Evolutionary conservation across 1,140 invertebrate genomes (phyloP), one percentile per base, ranked within the genome.

Genomic region (Pteromalus puparum): DNA sequence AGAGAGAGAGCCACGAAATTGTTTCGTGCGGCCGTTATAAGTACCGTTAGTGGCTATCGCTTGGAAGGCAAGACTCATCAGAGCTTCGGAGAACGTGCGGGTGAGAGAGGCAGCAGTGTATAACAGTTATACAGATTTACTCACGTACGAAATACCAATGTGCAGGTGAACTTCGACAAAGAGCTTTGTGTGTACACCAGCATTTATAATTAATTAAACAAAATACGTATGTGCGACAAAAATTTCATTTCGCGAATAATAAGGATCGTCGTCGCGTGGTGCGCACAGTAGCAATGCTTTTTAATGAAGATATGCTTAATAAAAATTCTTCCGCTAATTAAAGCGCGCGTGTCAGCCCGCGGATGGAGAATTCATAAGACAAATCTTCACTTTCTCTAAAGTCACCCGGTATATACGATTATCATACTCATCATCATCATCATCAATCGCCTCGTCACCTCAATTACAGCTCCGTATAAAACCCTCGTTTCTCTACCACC

Each of bases 21-120:
- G 72, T 87, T 88, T 85, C 83, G 61, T 70, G 77, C 7, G 15
- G 73, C 89, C 88, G 89, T 90, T 90, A 90, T 65, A 70, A 82
- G 85, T 87, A 88, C 89, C 89, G 89, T 90, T 90, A 90, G 87
- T 86, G 82, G 84, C 73, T 48, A 48, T 87, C 86, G 75, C 24
- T 28, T n/a, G 73, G 67, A 34, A 46, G 68, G 80, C 68, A 81
- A 28, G 28, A 76, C 38, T 4, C 30, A 34, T 34, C 3, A 34
- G 30, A 34, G 30, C 26, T 28, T 70, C 70, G 80, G 38, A 53
- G 80, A 79, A 78, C 72, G 83, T 30, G 53, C 72, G 12, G n/a
- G 77, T 70, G 78, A 24, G 13, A 53, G 2, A 70, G 65, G 42
- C 34, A 9, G n/a, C 13, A 42, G 38, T 34, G n/a, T 13, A 10